phyloP scores from a whole-genome alignment of 2,797 vertebrate genomes.

The Orestias chungarensis region DNA sequence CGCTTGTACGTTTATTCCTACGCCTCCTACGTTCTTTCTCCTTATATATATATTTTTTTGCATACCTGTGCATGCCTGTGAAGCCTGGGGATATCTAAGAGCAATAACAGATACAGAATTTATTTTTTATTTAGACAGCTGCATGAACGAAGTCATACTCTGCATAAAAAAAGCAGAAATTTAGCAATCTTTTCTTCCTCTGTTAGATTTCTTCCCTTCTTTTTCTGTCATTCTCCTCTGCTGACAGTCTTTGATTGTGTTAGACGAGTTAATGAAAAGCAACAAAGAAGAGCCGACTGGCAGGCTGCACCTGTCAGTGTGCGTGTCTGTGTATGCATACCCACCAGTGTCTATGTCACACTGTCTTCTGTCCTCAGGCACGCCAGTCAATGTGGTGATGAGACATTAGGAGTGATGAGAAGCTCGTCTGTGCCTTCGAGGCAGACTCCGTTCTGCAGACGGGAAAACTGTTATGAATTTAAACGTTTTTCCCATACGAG shows the following conservation, averaged over 20 bases:
- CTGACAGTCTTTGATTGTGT: constrained; percentile 74
- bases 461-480: constrained; percentile 59
- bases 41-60: constrained; percentile 22
- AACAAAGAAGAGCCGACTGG: constrained; percentile 60
- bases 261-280: constrained; percentile 78
- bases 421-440: constrained; percentile 59
- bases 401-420: constrained; percentile 72
- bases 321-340: constrained; percentile 57
- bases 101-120: constrained; percentile 56
- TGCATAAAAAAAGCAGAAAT: constrained; percentile 20
- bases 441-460: constrained; percentile 43
- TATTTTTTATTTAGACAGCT: constrained; percentile 57
- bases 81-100: constrained; percentile 26
- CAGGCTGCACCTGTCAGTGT: constrained; percentile 67
- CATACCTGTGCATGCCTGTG: constrained; percentile 30
- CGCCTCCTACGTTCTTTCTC: constrained; percentile 20
- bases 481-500: constrained; percentile 31
- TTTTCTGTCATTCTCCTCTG: constrained; percentile 58
- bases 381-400: constrained; percentile 60
- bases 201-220: constrained; percentile 34
- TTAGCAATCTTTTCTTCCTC: constrained; percentile 18
- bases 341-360: constrained; percentile 58
- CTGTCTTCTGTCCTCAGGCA: constrained; percentile 59
- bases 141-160: constrained; percentile 39
- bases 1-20: constrained; percentile 22